Evolutionary conservation across 2,113 vertebrate genomes (phyloP).

Genomic region (Terrapene triunguis): DNA sequence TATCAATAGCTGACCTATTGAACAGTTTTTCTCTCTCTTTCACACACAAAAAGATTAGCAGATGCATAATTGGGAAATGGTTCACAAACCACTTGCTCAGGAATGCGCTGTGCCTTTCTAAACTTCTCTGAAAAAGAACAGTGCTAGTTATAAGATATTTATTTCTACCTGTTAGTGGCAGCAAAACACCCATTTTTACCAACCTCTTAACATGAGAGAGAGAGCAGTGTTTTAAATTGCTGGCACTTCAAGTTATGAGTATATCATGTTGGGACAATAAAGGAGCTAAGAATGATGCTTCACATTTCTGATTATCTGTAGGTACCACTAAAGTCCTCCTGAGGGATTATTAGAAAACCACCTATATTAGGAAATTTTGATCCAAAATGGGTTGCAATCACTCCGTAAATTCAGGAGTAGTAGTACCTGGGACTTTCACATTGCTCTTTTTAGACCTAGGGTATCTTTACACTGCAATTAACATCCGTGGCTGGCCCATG

Average conservation of each 20-base stretch:
- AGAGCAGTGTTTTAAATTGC: neutral
- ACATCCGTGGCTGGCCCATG: too few species aligned
- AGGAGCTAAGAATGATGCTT: neutral
- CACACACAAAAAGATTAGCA: neutral
- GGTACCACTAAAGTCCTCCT: neutral
- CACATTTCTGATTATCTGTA: neutral
- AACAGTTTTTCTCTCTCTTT: constrained; percentile 24
- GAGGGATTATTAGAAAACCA: neutral
- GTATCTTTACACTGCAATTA: neutral
- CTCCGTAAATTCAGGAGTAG: neutral
- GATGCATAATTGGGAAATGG: neutral
- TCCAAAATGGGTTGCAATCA: neutral
- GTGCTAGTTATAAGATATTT: neutral
- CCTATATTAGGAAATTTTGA: fast-evolving
- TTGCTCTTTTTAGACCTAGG: neutral
- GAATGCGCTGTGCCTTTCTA: neutral
- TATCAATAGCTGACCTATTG: constrained; percentile 65
- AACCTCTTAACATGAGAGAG: neutral
- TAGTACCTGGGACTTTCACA: neutral
- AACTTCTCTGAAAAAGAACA: neutral
- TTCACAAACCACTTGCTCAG: neutral
- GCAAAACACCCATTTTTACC: constrained; percentile 47
- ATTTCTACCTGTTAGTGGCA: constrained; percentile 64
- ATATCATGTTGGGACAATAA: neutral
- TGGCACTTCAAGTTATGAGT: neutral